Percentiles rank a stretch among this genome's conserved stretches.
These are phyloP conservation scores for Poeciliopsis paucimaculata DNA, from an alignment of 2,797 vertebrate genomes.

Conservation along the genomic window DNA sequence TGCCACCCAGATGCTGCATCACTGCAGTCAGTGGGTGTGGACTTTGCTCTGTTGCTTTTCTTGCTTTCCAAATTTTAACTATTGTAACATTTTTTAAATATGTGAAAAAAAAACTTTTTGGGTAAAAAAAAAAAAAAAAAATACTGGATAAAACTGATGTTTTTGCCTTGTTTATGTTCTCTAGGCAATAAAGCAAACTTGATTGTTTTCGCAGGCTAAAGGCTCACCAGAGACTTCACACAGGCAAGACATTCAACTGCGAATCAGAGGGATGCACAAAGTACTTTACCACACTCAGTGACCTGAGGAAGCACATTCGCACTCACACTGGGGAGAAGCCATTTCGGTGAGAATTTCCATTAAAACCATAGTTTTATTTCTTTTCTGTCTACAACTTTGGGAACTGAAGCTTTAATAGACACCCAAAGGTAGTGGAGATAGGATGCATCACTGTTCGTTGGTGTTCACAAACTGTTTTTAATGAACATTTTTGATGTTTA, in stretches of 20 bases:
- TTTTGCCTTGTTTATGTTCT: conserved; percentile 9
- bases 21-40: neutral
- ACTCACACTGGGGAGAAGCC: conserved; percentile 99
- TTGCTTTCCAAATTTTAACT: neutral
- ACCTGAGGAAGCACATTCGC: conserved; percentile 99
- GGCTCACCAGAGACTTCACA: conserved; percentile 99
- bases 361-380: conserved; percentile 19
- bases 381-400: conserved; percentile 6
- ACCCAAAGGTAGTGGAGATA: neutral
- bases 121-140: neutral
- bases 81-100: neutral
- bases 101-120: neutral
- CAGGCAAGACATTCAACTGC: conserved; percentile 99
- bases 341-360: conserved; percentile 86
- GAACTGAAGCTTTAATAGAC: conserved; percentile 3
- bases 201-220: conserved; percentile 86
- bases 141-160: neutral
- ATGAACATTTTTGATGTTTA: neutral
- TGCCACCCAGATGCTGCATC: conserved; percentile 4
- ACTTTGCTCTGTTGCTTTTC: neutral
- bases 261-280: conserved; percentile 99
- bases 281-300: conserved; percentile 99
- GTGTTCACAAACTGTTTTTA: neutral
- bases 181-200: conserved; percentile 32
- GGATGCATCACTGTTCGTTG: conserved; percentile 8